Base-by-base conservation (phyloP, 2,888 invertebrate species). In the Drosophila antonietae region DNA sequence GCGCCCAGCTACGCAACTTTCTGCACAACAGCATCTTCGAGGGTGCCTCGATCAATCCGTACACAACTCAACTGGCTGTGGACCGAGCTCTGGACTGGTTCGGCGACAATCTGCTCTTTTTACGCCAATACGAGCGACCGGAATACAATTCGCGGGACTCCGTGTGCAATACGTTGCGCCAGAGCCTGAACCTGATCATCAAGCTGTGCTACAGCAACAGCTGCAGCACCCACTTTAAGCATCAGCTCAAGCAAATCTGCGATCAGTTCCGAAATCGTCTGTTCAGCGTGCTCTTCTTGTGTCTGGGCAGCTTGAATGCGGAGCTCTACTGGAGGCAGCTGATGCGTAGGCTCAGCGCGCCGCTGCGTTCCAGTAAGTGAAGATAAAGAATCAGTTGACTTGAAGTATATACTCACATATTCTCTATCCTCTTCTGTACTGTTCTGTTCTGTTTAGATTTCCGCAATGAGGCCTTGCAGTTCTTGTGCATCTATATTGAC, bases 91-190 rank as follows among this genome's bases (percentile, higher is more conserved):
- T 93, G 58, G 79, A 82, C n/a, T 91, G 91, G 89, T 83, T 93
- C 12, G 82, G 71, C 47, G 89, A 90, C 23, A 81, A 80, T 65
- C 76, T 92, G 7, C 65, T 89, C 51, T 91, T 85, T 76, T 68
- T 93, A 78, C 91, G 91, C 14, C 92, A 91, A 47, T 92, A 91
- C 71, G 93, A 93, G 67, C 81, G 81, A 12, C 88, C 90, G 18
- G 89, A 91, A 58, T 92, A 91, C 70, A 91, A 93, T 83, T 90
- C 92, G 4, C 85, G 91, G 5, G 91, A 91, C 63, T 93, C 93
- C 0, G 89, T 93, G 2, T 90, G 89, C 73, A 93, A 93, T 67
- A 85, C 82, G 20, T 53, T 93, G 65, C 90, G 92, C 3, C 81
- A 73, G 39, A 91, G 89, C 56, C 69, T 93, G 41, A 91, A 91